These are phyloP conservation scores for Rotaria socialis DNA, from an alignment of 2,888 invertebrate genomes.

Conservation along the genomic window DNA sequence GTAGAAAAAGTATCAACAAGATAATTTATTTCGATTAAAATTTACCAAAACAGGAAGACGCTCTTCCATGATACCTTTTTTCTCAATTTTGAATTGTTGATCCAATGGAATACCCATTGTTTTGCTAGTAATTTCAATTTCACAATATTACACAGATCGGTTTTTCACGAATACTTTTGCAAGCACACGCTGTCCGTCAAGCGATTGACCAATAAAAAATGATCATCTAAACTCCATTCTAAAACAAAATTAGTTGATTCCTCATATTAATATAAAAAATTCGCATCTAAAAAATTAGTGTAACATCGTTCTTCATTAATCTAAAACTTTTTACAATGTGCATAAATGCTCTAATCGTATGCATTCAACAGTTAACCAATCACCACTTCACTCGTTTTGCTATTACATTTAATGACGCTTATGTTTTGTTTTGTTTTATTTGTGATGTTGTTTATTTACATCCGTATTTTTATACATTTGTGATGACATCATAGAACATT, in stretches of 20 bases:
- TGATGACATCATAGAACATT: neutral
- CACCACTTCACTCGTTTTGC: neutral
- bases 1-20: neutral
- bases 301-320: neutral
- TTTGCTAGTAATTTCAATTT: neutral
- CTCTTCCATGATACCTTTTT: neutral
- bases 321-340: neutral
- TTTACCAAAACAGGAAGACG: constrained; percentile 3
- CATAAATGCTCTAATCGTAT: neutral
- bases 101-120: neutral
- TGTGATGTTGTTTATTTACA: neutral
- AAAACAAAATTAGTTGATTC: neutral
- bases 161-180: neutral
- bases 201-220: neutral
- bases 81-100: neutral
- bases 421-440: neutral
- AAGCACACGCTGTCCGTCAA: neutral
- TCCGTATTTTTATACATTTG: neutral
- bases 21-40: neutral
- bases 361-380: neutral
- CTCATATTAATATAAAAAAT: neutral
- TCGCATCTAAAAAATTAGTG: neutral
- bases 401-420: neutral
- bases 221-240: neutral
- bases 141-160: neutral